Base-by-base conservation (phyloP, 2,888 invertebrate species). In the Apamea sordens region DNA sequence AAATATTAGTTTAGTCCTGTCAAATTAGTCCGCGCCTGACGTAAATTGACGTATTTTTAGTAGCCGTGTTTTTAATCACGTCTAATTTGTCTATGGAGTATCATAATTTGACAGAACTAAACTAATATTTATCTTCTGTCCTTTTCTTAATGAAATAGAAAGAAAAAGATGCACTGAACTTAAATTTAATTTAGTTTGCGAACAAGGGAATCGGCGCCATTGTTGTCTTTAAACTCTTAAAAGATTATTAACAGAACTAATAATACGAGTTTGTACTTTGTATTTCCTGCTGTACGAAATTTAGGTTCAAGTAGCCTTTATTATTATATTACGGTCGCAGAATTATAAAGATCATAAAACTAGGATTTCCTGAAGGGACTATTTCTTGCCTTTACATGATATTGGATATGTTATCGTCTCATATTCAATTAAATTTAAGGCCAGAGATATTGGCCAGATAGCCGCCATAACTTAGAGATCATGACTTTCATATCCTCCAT, bases 401-500 rank as follows among this genome's bases (percentile, higher is more conserved):
- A 56, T 76, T 53, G 63, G 73, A 84, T 67, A 47, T 79, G 47
- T 74, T 77, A 82, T 87, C 74, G 64, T 79, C 50, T 76, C 61
- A 65, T 76, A 83, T 77, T 81, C 75, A 81, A 86, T 87, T 83
- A 82, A 76, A 82, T 80, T 83, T 80, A 80, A 74, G 83, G 81
- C 80, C 84, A 86, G 84, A 83, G 81, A 89, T 88, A 84, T 80
- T 84, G 85, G 70, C 80, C 69, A 80, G 83, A 80, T 81, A 83
- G 81, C 86, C 78, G 79, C 77, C 82, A 84, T 84, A 88, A 91
- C 88, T 88, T 79, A 81, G 70, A 77, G 80, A 84, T 88, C 82
- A 88, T 80, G 85, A 78, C 79, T 85, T 83, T 85, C 85, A 77
- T 87, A 86, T 85, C 84, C 77, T 80, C 73, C 90, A 93, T 94